A percentile compares a stretch with the other conserved stretches of the same genome.
These are phyloP conservation scores for Ophion ellenae DNA, from an alignment of 2,888 invertebrate species.

Conservation along the genomic window DNA sequence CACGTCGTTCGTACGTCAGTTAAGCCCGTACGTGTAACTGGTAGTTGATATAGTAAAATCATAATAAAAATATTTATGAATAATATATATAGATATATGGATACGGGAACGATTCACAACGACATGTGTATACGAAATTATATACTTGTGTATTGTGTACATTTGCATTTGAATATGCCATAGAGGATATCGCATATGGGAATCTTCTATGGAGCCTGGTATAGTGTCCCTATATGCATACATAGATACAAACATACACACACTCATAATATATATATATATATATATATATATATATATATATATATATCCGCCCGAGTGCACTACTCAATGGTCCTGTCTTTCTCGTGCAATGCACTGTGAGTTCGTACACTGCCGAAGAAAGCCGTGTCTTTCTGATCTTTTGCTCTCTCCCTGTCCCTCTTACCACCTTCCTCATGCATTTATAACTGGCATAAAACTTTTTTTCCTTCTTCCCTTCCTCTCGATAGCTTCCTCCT, in stretches of 20 bases:
- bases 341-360: conserved; percentile 22
- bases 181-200: conserved; percentile 45
- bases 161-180: conserved; percentile 57
- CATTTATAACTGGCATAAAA: conserved; percentile 48
- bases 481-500: conserved; percentile 38
- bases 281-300: background rate
- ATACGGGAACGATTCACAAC: conserved; percentile 28
- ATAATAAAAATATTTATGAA: conserved; percentile 5
- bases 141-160: conserved; percentile 42
- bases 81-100: background rate
- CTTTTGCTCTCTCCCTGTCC: conserved; percentile 34
- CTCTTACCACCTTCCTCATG: conserved; percentile 8
- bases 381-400: conserved; percentile 33
- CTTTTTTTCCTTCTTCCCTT: conserved; percentile 39
- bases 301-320: background rate
- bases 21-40: background rate
- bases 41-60: conserved; percentile 8
- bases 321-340: conserved; percentile 27
- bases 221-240: conserved; percentile 19
- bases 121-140: conserved; percentile 33
- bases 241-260: conserved; percentile 5
- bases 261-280: background rate
- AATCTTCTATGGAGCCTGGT: conserved; percentile 45
- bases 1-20: conserved; percentile 8
- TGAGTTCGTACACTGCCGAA: conserved; percentile 30